Conservation (phyloP, 1,140 invertebrate genomes). For the Caenorhabditis latens region DNA sequence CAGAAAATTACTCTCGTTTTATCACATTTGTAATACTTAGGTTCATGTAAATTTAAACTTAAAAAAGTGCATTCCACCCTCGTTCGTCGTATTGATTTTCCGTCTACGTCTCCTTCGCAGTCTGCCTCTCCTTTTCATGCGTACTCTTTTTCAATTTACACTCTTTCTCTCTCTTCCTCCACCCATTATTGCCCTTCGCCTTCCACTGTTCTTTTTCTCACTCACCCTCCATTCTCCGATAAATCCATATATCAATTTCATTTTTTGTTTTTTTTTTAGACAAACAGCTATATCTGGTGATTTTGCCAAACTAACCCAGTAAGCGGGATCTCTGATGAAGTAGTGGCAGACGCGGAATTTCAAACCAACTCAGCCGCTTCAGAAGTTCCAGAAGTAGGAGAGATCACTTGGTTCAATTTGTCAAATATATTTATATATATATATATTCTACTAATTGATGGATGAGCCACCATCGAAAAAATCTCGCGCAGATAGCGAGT, state of each 20-base stretch:
- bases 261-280: background rate
- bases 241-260: conserved; percentile 46
- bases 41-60: background rate
- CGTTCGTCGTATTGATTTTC: conserved; percentile 39
- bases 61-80: conserved; percentile 10
- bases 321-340: conserved; percentile 51
- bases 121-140: background rate
- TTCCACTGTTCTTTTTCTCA: background rate
- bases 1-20: too few relatives aligned
- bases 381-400: conserved; percentile 41
- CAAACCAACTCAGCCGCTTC: conserved; percentile 19
- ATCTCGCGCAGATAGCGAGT: conserved; percentile 48
- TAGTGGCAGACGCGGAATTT: conserved; percentile 12
- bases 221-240: conserved; percentile 9
- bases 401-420: conserved; percentile 40
- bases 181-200: background rate
- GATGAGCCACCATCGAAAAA: conserved; percentile 53
- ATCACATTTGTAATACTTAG: background rate
- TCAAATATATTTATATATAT: conserved; percentile 22
- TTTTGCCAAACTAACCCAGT: conserved; percentile 53
- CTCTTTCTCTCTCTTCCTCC: conserved; percentile 16
- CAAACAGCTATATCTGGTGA: conserved; percentile 52
- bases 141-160: background rate
- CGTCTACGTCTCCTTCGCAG: background rate
- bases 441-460: conserved; percentile 44